Base-by-base conservation (phyloP, 2,797 vertebrate genomes). In the Urophycis tenuis region DNA sequence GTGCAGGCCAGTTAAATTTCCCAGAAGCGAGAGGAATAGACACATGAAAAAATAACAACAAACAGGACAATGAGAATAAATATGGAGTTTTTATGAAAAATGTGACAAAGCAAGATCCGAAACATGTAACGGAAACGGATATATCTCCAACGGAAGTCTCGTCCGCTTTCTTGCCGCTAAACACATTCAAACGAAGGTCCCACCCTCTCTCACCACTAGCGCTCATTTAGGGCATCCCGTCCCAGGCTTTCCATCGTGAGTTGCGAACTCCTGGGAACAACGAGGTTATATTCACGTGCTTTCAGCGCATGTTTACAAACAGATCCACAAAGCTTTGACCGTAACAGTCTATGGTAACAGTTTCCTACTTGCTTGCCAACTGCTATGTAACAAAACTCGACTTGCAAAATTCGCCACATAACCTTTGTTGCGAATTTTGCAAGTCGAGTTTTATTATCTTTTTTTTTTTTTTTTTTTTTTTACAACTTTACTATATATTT, bases 221-320 rank as follows among this genome's bases (percentile, higher is more conserved):
- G 49, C 49, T n/a, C 8, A 25, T 60, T 60, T 19, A 9, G n/a
- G 25, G 53, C 22, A 25, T 60, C 53, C n/a, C 53, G 45, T 53
- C 6, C 45, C 45, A 49, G 17, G 45, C 45, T 5, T 39, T 39
- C 3, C 36, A 10, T 39, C 36, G 36, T 12, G 36, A 3, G 45
- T 19, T 17, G 10, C 19, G 45, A 49, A 12, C 39, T 9, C 36
- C 36, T 39, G 10, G 36, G 36, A 49, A 49, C 41, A 49, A 49
- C 41, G 41, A 17, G 41, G 41, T 49, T 92, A 10, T 39, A 39
- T 39, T 39, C 36, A 39, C 6, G 36, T 39, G 36, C 36, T 39
- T 39, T 39, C 36, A 39, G 36, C 3, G 36, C 36, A 89, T 91
- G 92, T 93, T 94, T 93, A 93, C 92, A 93, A 93, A 92, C 91